These are phyloP conservation scores for Stichodactyla helianthus DNA, from an alignment of 64 coral and sea anemone species.

Conservation along the genomic window DNA sequence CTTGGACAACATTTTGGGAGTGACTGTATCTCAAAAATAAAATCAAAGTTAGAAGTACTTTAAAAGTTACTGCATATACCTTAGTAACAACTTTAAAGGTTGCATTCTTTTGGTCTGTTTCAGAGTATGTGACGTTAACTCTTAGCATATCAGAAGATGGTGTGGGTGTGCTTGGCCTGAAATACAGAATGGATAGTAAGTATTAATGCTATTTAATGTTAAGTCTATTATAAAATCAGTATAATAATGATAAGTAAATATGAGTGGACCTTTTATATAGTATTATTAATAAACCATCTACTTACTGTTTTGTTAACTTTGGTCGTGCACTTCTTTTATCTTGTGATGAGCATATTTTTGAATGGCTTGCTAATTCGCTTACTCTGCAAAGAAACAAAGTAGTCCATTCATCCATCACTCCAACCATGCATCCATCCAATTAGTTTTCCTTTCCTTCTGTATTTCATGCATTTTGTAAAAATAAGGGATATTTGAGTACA, in stretches of 20 bases:
- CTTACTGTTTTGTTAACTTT: conserved; percentile 72
- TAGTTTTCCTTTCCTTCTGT: no score
- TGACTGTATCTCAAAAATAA: no score
- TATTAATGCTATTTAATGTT: not conserved
- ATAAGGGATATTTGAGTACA: no score
- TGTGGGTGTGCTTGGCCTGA: conserved; percentile 56
- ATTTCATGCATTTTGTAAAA: no score
- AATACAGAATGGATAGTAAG: not conserved
- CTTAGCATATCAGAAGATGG: conserved; percentile 59
- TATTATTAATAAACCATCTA: no score
- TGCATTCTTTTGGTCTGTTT: conserved; percentile 90
- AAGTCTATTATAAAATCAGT: no score
- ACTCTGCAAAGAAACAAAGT: conserved; percentile 40
- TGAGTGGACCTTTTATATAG: no score
- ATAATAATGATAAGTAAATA: no score
- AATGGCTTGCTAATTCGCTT: conserved; percentile 57
- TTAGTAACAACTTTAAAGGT: conserved; percentile 92
- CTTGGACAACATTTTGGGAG: no score
- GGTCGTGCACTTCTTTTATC: conserved; percentile 22
- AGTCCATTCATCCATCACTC: not conserved
- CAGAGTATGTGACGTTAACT: conserved; percentile 83
- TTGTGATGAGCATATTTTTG: conserved; percentile 69
- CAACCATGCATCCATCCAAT: no score
- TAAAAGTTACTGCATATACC: conserved; percentile 14
- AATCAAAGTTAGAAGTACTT: no score